phyloP scores from a whole-genome alignment of 2,797 vertebrate genomes.

The Capromys pilorides region DNA sequence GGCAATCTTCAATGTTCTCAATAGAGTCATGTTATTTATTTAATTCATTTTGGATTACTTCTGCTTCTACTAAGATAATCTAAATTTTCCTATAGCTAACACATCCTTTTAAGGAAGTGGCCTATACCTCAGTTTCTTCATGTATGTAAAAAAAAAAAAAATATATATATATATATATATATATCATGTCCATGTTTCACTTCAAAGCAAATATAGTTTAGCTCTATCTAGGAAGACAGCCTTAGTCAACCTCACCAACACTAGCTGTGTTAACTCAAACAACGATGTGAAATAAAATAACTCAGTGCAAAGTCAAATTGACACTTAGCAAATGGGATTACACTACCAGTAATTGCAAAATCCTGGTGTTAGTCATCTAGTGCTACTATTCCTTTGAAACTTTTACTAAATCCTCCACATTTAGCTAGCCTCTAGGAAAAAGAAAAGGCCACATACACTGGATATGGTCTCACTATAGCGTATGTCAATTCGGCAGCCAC shows the following conservation, averaged over 20 bases:
- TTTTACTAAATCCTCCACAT: background rate
- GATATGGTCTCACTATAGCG: fast-evolving
- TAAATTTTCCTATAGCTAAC: background rate
- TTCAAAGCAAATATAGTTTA: background rate
- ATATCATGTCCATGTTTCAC: background rate
- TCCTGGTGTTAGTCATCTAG: background rate
- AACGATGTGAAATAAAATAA: background rate
- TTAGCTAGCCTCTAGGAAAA: background rate
- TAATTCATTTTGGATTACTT: background rate
- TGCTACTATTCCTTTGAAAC: background rate
- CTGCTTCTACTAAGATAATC: background rate
- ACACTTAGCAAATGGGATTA: background rate
- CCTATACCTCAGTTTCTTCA: background rate
- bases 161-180: too few species aligned
- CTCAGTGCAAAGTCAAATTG: background rate
- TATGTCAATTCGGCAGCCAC: background rate
- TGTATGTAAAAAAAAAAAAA: background rate
- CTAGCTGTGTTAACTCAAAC: background rate
- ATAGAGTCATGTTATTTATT: background rate
- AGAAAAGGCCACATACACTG: background rate
- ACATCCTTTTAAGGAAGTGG: background rate
- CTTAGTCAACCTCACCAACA: background rate
- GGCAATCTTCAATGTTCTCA: slow-evolving; percentile 35
- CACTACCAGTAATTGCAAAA: background rate
- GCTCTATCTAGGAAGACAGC: background rate